Conservation (phyloP, 2,888 invertebrate species). For the Cabera pusaria region DNA sequence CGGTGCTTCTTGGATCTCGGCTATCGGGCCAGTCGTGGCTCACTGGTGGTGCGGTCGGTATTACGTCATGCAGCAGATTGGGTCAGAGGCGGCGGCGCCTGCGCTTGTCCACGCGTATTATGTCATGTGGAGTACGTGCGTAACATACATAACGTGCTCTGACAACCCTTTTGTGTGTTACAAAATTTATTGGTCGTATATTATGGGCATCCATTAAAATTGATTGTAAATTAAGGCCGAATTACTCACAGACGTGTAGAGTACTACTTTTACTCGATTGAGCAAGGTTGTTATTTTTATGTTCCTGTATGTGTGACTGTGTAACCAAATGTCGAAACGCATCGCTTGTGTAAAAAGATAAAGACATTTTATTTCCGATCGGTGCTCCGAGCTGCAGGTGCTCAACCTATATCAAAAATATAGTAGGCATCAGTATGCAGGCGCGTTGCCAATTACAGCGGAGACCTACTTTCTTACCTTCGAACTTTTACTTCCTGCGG, state of each 20-base stretch:
- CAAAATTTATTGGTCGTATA: constrained; percentile 28
- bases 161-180: constrained; percentile 32
- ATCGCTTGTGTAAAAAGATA: constrained; percentile 6
- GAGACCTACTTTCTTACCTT: constrained; percentile 84
- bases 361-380: constrained; percentile 13
- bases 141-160: constrained; percentile 52
- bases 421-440: constrained; percentile 77
- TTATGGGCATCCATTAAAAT: constrained; percentile 33
- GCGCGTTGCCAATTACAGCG: constrained; percentile 78
- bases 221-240: constrained; percentile 27
- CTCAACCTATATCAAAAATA: constrained; percentile 61
- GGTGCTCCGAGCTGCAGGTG: constrained; percentile 46
- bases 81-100: constrained; percentile 61
- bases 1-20: constrained; percentile 58
- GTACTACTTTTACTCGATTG: constrained; percentile 17
- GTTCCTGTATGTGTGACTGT: too few species aligned
- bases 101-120: constrained; percentile 62
- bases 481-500: constrained; percentile 84
- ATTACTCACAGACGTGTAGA: constrained; percentile 21
- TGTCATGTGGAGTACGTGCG: constrained; percentile 61
- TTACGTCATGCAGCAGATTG: constrained; percentile 67
- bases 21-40: constrained; percentile 59
- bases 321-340: neutral
- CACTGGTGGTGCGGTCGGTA: constrained; percentile 39
- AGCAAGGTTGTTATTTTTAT: constrained; percentile 13